Conservation (phyloP, 1,140 invertebrate genomes). For the Muscidifurax raptorellus region DNA sequence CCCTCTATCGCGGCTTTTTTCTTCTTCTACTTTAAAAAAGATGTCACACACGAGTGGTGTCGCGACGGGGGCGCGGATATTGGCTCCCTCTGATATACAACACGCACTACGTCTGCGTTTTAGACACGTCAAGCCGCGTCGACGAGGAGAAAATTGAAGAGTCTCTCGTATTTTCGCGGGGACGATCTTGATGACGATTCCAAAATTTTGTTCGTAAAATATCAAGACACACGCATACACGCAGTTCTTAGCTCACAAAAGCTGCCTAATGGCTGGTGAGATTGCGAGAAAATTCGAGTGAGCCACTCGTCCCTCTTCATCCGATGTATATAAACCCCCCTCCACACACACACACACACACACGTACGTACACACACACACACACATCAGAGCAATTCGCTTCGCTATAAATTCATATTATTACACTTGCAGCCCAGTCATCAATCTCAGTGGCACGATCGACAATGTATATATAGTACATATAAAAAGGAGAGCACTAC, state of each 20-base stretch:
- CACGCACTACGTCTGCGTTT: neutral
- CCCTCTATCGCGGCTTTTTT: neutral
- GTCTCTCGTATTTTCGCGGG: neutral
- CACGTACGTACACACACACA: too few relatives aligned
- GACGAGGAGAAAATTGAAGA: neutral
- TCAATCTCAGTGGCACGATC: neutral
- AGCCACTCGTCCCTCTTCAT: constrained; percentile 6
- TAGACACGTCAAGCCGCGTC: neutral
- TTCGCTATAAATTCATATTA: too few relatives aligned
- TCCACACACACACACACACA: too few relatives aligned
- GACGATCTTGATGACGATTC: too few relatives aligned
- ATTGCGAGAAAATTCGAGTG: constrained; percentile 49
- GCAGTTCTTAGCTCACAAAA: neutral
- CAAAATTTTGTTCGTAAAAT: too few relatives aligned
- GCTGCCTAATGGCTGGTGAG: constrained; percentile 42
- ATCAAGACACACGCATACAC: too few relatives aligned
- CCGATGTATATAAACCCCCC: too few relatives aligned
- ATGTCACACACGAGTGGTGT: constrained; percentile 15
- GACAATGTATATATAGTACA: too few relatives aligned
- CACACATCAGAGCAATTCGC: too few relatives aligned
- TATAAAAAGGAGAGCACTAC: neutral
- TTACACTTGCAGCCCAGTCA: too few relatives aligned
- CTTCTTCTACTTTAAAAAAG: constrained; percentile 42
- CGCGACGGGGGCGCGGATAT: neutral
- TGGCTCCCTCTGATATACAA: neutral